Evolutionary conservation across 1,140 invertebrate species (phyloP), one percentile per base, ranked within the genome.

Genomic region (Pollicipes pollicipes): DNA sequence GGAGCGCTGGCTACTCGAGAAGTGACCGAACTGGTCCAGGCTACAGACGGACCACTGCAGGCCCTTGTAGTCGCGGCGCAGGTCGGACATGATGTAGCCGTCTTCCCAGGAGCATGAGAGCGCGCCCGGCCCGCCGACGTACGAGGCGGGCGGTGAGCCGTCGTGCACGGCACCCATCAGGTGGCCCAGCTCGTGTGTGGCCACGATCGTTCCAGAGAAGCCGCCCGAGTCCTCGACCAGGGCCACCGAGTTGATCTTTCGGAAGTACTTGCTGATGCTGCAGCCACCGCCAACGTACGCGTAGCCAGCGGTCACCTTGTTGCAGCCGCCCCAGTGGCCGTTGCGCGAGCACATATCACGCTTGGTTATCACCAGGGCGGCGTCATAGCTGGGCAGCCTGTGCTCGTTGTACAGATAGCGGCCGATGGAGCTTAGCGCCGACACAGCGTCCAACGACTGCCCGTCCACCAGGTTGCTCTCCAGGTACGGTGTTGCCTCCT

Each of bases 1-100:
- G 3, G 63, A 64, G n/a, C 63, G 63, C 63, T 21, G n/a, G 66
- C n/a, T 73, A 32, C 17, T 35, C 6, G 35, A 6, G 17, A 35
- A 69, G 21, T 69, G 68, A 3, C 3, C 63, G 27, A 69, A 28
- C 30, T 69, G 68, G 30, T 26, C 10, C 10, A 27, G 3, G n/a
- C 31, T 35, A 69, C 68, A 69, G 10, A 27, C 10, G 3, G 68
- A 69, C 68, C 68, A 69, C n/a, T 27, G n/a, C n/a, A 28, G n/a
- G 10, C 68, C 68, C 63, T 69, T 69, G 30, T 28, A 35, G 30
- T 31, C 63, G n/a, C 68, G n/a, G 32, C 70, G 64, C 30, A 72
- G 30, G 35, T 72, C 69, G 37, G 37, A 66, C 72, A 72, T 72
- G 70, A 72, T 72, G 70, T 64, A 72, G 32, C 72, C 72, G 70